phyloP scores from a whole-genome alignment of 1,140 invertebrate genomes.

The Meloidogyne exigua region DNA sequence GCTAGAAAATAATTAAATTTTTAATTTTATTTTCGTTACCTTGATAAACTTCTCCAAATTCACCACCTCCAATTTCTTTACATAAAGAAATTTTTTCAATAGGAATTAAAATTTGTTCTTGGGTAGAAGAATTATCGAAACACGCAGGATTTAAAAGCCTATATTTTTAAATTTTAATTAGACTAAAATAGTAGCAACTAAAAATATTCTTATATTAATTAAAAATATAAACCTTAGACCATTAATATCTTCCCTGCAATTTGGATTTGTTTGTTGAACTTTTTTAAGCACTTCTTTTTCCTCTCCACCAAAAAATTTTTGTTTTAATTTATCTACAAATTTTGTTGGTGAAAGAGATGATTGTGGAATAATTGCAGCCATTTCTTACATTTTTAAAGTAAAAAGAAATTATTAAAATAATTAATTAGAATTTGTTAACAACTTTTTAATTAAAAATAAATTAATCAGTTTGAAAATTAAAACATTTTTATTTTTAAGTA shows the following conservation, averaged over 20 bases:
- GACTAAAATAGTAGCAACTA: too few species aligned
- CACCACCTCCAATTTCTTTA: slow-evolving; percentile 88
- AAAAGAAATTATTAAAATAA: too few species aligned
- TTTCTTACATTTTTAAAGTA: neutral
- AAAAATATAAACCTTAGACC: neutral
- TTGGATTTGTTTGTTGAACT: neutral
- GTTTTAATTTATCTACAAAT: neutral
- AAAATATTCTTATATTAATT: neutral
- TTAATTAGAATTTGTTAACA: too few species aligned
- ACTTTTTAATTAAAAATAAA: neutral
- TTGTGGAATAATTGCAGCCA: neutral
- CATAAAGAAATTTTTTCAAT: slow-evolving; percentile 87
- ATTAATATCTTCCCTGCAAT: neutral
- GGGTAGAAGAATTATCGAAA: neutral
- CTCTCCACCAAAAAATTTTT: neutral
- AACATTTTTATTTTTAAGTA: neutral
- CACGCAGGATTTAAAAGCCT: neutral
- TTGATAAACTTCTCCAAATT: slow-evolving; percentile 95
- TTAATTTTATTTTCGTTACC: slow-evolving; percentile 66
- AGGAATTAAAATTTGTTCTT: slow-evolving; percentile 86
- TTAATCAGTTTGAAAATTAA: neutral
- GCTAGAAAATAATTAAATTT: slow-evolving; percentile 25
- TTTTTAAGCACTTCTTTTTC: neutral
- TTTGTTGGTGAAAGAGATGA: neutral
- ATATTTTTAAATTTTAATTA: neutral